Evolutionary conservation across 2,888 invertebrate genomes (phyloP).

Genomic region (Megastigmus dorsalis): DNA sequence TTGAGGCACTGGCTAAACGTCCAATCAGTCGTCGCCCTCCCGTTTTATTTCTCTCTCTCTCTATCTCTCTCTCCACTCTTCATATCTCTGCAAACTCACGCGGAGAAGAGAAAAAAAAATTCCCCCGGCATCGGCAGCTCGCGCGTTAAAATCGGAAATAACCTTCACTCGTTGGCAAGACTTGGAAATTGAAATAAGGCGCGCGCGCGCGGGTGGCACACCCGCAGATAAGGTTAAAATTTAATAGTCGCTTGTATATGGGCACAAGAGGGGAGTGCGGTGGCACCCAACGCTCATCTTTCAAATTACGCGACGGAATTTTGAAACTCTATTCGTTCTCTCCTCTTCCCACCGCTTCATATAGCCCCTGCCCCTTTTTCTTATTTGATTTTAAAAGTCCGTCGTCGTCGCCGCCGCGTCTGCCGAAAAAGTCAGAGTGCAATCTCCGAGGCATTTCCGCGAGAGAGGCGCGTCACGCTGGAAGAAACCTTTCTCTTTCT

Average conservation of each 20-base stretch:
- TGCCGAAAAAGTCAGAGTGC: constrained; percentile 28
- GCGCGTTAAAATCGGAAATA: constrained; percentile 24
- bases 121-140: not conserved
- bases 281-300: constrained; percentile 52
- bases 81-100: too few species aligned
- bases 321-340: constrained; percentile 62
- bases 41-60: constrained; percentile 11
- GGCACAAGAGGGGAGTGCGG: constrained; percentile 35
- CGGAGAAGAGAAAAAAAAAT: constrained; percentile 15
- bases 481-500: constrained; percentile 45
- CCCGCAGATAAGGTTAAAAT: constrained; percentile 70
- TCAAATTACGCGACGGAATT: constrained; percentile 67
- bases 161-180: not conserved
- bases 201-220: too few species aligned
- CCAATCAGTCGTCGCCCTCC: constrained; percentile 5
- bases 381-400: constrained; percentile 58
- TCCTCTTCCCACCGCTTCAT: constrained; percentile 43
- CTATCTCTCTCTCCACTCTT: too few species aligned
- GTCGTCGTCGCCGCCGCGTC: not conserved
- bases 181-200: constrained; percentile 30
- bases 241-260: constrained; percentile 72
- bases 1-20: constrained; percentile 2
- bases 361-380: constrained; percentile 24
- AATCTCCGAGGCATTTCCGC: constrained; percentile 57
- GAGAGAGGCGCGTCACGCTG: constrained; percentile 20